Percentiles rank a stretch among this genome's conserved stretches.
Evolutionary conservation across 2,797 vertebrate species (phyloP).

Genomic region (Arctocebus calabarensis): DNA sequence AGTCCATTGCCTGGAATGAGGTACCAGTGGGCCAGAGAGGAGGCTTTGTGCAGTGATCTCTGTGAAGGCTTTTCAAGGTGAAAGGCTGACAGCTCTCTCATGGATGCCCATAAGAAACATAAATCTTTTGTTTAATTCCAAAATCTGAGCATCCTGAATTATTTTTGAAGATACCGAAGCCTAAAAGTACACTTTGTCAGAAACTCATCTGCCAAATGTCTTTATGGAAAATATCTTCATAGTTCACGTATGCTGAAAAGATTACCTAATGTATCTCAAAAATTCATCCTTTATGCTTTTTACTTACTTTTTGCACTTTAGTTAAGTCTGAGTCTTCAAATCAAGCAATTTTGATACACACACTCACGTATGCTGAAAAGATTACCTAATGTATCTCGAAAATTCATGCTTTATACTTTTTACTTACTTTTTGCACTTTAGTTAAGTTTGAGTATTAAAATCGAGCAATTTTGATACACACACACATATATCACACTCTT

Average conservation of each 20-base stretch:
- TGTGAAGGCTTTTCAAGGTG: conserved; percentile 44
- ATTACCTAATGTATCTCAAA: conserved; percentile 50
- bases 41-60: not conserved
- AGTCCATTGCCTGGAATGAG: not conserved
- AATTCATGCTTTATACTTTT: conserved; percentile 22
- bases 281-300: conserved; percentile 22
- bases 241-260: conserved; percentile 59
- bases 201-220: conserved; percentile 72
- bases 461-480: not conserved
- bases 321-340: conserved; percentile 1
- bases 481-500: not conserved
- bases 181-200: conserved; percentile 61
- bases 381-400: conserved; percentile 50
- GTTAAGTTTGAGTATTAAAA: conserved; percentile 2
- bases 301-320: not conserved
- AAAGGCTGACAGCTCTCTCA: conserved; percentile 66
- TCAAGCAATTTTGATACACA: not conserved
- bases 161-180: conserved; percentile 67
- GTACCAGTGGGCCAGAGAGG: not conserved
- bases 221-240: conserved; percentile 67
- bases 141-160: conserved; percentile 74
- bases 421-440: not conserved
- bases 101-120: conserved; percentile 62
- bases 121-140: conserved; percentile 71
- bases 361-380: conserved; percentile 47